Evolutionary conservation across 2,113 vertebrate species (phyloP), one percentile per base, ranked within the genome.

Genomic region (Caranx ignobilis): DNA sequence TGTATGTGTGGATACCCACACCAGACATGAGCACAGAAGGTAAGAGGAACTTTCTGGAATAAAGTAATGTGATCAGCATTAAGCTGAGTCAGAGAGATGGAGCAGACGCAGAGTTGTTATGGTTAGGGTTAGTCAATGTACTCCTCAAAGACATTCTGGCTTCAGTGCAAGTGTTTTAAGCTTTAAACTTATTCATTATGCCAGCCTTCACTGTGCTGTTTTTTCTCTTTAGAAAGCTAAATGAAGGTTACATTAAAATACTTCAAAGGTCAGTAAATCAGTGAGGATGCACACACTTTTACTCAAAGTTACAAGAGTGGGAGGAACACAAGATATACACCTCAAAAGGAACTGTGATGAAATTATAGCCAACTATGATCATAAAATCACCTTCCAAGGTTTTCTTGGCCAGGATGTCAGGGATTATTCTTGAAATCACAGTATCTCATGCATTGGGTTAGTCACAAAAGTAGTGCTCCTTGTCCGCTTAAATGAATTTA

Each of bases 21-120:
- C 95, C 96, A 0, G 98, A 99, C 68, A 99, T 99, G 98, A 99
- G 98, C 92, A 99, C 98, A 0, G 96, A 98, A 92, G 98, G 98
- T 99, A 84, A 94, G 87, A 37, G 71, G 2, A n/a, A 11, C 21
- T 62, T 34, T 62, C 7, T 43, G 13, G 37, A 31, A 37, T 67
- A 19, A 0, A 55, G 26, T n/a, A 52, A 21, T 39, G 34, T 15
- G 19, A 15, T 13, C 2, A 15, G 50, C 65, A 16, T 71, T 70
- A 26, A 48, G 15, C 35, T 2, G 26, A 55, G n/a, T 41, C n/a
- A n/a, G 2, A 68, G 37, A 55, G n/a, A 76, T n/a, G 11, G 61
- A 41, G 8, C 39, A 37, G 18, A 16, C 5, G 13, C n/a, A 19
- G 16, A 34, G 56, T 21, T 61, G 45, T 60, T 50, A 11, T 4